Conservation (phyloP, 2,888 invertebrate genomes). For the Scelioninae gen. 1 region DNA sequence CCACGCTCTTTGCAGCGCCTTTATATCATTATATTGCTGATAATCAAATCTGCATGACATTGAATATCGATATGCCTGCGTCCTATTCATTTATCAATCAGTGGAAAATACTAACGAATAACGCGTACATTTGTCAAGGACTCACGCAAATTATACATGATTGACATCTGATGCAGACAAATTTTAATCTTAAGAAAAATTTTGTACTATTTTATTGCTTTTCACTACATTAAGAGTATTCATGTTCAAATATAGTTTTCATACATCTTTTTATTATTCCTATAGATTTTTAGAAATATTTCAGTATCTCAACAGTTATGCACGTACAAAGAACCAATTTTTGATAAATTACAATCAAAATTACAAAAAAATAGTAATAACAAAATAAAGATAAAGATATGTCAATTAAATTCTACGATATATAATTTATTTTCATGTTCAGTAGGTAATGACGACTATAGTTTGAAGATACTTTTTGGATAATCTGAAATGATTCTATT, state of each 20-base stretch:
- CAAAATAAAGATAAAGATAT: too few species aligned
- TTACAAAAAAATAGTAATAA: too few species aligned
- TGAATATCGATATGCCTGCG: constrained; percentile 79
- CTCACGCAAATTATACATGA: constrained; percentile 16
- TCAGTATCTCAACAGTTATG: too few species aligned
- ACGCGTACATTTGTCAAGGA: constrained; percentile 39
- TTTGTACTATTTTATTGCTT: background rate
- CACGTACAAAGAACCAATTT: too few species aligned
- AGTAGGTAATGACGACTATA: too few species aligned
- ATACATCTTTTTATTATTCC: too few species aligned
- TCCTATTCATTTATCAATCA: constrained; percentile 79
- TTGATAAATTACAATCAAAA: background rate
- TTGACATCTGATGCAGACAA: constrained; percentile 30
- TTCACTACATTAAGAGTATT: too few species aligned
- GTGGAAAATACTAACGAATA: constrained; percentile 67
- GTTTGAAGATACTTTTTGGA: too few species aligned
- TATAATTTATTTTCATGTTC: too few species aligned
- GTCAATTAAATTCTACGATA: too few species aligned
- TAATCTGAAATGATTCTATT: background rate
- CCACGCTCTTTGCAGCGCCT: constrained; percentile 73
- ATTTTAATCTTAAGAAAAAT: constrained; percentile 25
- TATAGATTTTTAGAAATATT: too few species aligned
- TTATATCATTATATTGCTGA: constrained; percentile 80
- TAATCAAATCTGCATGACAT: constrained; percentile 81
- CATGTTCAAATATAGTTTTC: too few species aligned